Evolutionary conservation across 2,113 vertebrate species (phyloP).

Genomic region (Dicaeum eximium): DNA sequence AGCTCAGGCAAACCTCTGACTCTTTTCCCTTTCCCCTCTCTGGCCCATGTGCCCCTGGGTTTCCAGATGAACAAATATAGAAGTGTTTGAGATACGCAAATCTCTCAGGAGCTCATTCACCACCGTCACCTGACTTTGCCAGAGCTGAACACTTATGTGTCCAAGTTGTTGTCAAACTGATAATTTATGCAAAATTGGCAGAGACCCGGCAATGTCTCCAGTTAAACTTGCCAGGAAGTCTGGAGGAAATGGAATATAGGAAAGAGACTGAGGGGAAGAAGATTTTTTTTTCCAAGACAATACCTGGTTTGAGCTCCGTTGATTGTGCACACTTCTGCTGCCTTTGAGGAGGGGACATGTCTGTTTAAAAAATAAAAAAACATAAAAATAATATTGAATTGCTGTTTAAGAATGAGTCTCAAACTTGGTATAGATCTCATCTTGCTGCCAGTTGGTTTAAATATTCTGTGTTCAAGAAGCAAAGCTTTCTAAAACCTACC

Average conservation of each 20-base stretch:
- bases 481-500: background rate
- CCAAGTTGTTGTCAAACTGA: conserved; percentile 33
- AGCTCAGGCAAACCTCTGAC: background rate
- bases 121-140: background rate
- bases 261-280: background rate
- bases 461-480: background rate
- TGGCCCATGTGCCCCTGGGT: background rate
- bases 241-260: background rate
- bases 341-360: background rate
- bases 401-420: background rate
- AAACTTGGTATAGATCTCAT: background rate
- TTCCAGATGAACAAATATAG: conserved; percentile 20
- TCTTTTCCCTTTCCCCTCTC: background rate
- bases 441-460: background rate
- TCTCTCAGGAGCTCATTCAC: conserved; percentile 1
- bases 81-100: background rate
- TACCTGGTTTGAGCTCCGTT: background rate
- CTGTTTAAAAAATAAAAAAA: background rate
- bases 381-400: background rate
- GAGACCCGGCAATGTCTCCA: background rate
- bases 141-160: background rate
- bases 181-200: conserved; percentile 3
- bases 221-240: background rate
- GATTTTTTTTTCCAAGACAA: background rate
- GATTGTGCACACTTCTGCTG: background rate